phyloP scores from a whole-genome alignment of 2,888 invertebrate species.

The Caenorhabditis sp. region DNA sequence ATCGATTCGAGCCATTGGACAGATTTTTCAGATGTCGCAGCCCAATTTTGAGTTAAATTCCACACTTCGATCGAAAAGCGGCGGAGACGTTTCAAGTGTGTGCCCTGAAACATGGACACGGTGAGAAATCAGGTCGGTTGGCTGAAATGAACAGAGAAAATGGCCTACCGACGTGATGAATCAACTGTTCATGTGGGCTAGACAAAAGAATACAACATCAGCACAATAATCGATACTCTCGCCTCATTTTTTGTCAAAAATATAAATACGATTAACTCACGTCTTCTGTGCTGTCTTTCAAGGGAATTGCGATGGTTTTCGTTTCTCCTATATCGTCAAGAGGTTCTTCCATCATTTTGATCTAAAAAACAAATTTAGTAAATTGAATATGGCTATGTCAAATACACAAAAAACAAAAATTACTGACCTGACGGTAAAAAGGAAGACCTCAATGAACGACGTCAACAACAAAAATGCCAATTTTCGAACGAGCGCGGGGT shows the following conservation, averaged over 20 bases:
- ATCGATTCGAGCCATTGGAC: slow-evolving; percentile 47
- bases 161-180: slow-evolving; percentile 37
- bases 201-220: neutral
- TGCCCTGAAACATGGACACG: slow-evolving; percentile 52
- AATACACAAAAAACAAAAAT: neutral
- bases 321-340: neutral
- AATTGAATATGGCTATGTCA: neutral
- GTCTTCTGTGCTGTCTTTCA: slow-evolving; percentile 71
- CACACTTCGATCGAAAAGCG: slow-evolving; percentile 69
- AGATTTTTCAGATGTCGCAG: slow-evolving; percentile 41
- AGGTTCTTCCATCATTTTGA: neutral
- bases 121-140: slow-evolving; percentile 48
- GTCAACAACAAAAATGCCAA: neutral
- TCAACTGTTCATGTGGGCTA: slow-evolving; percentile 5
- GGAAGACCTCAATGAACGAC: neutral
- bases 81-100: slow-evolving; percentile 58
- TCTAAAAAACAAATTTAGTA: neutral
- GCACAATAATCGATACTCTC: slow-evolving; percentile 14
- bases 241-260: neutral
- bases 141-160: slow-evolving; percentile 20
- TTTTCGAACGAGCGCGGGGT: slow-evolving; percentile 10
- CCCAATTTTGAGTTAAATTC: slow-evolving; percentile 70
- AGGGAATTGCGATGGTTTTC: slow-evolving; percentile 67
- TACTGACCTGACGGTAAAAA: neutral
- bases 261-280: slow-evolving; percentile 61